phyloP scores from a whole-genome alignment of 2,113 vertebrate species.

The Notarius lentiginosus region DNA sequence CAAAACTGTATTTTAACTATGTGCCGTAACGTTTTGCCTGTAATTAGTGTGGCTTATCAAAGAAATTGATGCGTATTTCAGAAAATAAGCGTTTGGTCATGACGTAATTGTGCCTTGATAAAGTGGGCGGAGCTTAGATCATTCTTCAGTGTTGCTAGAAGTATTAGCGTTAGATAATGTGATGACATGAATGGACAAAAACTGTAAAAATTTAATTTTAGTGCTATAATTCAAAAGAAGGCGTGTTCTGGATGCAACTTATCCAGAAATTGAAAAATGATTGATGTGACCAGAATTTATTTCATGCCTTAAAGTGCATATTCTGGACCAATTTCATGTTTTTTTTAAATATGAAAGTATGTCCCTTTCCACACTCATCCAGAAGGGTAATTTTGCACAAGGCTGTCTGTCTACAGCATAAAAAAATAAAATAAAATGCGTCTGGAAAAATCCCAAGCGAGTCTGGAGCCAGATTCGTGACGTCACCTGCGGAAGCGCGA shows the following conservation, averaged over 20 bases:
- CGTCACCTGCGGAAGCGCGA: too few species aligned
- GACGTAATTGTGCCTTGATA: not conserved
- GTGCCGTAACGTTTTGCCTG: not conserved
- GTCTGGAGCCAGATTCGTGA: too few species aligned
- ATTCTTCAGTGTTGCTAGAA: not conserved
- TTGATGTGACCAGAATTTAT: not conserved
- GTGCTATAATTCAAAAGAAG: not conserved
- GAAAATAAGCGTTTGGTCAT: not conserved
- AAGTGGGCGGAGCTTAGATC: not conserved
- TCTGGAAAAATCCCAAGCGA: too few species aligned
- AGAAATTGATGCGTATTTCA: not conserved
- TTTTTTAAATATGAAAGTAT: too few species aligned
- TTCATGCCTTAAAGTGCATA: not conserved
- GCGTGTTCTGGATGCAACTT: not conserved
- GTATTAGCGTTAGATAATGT: not conserved
- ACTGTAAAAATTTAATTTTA: not conserved
- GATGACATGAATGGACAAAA: not conserved
- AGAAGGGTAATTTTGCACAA: too few species aligned
- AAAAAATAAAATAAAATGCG: too few species aligned
- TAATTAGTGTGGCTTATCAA: not conserved
- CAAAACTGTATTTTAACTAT: not conserved
- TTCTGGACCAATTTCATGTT: too few species aligned
- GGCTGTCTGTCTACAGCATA: too few species aligned
- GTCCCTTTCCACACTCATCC: too few species aligned
- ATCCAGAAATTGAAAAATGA: not conserved